These are phyloP conservation scores for Spheniscus humboldti DNA, from an alignment of 2,797 vertebrate genomes.

Conservation along the genomic window DNA sequence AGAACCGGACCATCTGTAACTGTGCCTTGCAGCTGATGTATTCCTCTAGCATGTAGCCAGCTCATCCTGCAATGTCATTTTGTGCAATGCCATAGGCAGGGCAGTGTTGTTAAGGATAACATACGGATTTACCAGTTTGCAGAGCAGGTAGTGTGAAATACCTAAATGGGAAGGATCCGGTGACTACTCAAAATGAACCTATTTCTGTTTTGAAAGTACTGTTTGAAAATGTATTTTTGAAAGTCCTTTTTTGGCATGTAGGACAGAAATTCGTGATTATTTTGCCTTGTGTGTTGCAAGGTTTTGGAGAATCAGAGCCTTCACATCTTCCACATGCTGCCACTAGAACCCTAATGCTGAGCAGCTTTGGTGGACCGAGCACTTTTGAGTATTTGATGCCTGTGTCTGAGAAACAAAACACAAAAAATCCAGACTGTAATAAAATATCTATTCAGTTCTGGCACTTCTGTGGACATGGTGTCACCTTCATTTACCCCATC, in stretches of 20 bases:
- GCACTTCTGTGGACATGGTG: background rate
- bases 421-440: background rate
- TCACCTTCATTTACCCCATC: background rate
- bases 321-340: background rate
- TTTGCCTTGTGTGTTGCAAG: background rate
- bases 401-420: background rate
- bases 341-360: fast-evolving
- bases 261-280: background rate
- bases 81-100: background rate
- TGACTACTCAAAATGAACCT: background rate
- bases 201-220: background rate
- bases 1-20: background rate
- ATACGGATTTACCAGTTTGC: background rate
- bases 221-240: background rate
- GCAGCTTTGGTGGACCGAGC: background rate
- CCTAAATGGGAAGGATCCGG: background rate
- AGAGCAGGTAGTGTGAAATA: background rate
- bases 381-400: background rate
- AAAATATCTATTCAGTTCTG: background rate
- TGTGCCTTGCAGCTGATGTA: background rate
- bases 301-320: background rate
- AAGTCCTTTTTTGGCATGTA: background rate
- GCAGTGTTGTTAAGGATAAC: background rate
- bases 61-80: background rate
- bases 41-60: background rate